These are phyloP conservation scores for Synanthedon andrenaeformis DNA, from an alignment of 2,888 invertebrate species.

Conservation along the genomic window DNA sequence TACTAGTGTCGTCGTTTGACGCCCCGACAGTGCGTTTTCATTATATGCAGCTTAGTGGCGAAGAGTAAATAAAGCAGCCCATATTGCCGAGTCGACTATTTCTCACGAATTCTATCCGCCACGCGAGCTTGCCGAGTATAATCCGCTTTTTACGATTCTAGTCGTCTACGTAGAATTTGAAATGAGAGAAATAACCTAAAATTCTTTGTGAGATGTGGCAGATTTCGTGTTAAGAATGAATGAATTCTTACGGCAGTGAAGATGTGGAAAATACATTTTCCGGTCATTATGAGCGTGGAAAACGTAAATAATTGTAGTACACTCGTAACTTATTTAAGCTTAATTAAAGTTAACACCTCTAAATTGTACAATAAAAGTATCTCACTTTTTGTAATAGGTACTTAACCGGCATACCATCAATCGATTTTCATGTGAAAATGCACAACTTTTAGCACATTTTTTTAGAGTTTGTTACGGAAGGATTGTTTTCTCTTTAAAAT, in stretches of 20 bases:
- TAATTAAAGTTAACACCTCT: too few species aligned
- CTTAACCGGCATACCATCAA: too few species aligned
- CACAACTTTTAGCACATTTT: too few species aligned
- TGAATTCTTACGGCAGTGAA: conserved; percentile 14
- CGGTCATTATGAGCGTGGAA: neutral
- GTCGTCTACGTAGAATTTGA: conserved; percentile 60
- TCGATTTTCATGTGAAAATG: too few species aligned
- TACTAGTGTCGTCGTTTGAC: conserved; percentile 52
- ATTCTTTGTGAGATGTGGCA: conserved; percentile 45
- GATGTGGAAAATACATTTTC: neutral
- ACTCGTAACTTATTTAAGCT: too few species aligned
- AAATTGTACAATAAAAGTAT: too few species aligned
- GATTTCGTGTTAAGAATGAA: conserved; percentile 47
- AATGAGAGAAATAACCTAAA: conserved; percentile 64
- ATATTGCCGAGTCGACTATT: conserved; percentile 62
- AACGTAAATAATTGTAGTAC: too few species aligned
- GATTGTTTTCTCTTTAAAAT: too few species aligned
- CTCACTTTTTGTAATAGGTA: too few species aligned
- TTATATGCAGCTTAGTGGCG: conserved; percentile 69
- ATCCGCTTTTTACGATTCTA: conserved; percentile 69
- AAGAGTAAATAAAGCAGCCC: conserved; percentile 62
- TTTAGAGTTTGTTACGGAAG: too few species aligned
- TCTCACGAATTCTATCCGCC: conserved; percentile 58
- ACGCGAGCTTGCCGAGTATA: conserved; percentile 50
- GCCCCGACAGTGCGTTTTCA: conserved; percentile 67